A percentile compares a stretch with the other conserved stretches of the same genome.
phyloP scores from a whole-genome alignment of 2,113 vertebrate species.

The Crotalus tigris region DNA sequence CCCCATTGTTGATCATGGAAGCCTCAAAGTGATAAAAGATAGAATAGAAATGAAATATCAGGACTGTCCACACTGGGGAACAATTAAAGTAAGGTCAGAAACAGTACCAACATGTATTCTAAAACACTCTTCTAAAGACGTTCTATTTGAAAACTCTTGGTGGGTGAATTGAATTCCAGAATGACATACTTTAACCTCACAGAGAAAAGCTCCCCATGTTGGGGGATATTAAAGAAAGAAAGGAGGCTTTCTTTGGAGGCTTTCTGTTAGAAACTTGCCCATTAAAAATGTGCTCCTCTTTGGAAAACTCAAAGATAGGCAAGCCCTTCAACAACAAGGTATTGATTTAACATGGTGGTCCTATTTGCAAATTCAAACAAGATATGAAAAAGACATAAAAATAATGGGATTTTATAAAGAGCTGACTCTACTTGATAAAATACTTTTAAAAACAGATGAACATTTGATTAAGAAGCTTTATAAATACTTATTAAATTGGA shows the following conservation, averaged over 20 bases:
- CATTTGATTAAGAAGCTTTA: too few relatives aligned
- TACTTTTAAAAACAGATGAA: too few relatives aligned
- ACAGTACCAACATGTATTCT: not conserved
- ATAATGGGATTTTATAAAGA: too few relatives aligned
- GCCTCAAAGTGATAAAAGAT: not conserved
- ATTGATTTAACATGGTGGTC: too few relatives aligned
- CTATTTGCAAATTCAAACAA: too few relatives aligned
- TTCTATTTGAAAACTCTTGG: not conserved
- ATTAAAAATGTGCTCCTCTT: not conserved
- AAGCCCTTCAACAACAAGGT: too few relatives aligned
- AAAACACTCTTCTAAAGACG: not conserved
- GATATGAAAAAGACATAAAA: too few relatives aligned
- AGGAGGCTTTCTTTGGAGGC: not conserved
- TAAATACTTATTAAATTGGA: too few relatives aligned
- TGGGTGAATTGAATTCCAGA: not conserved
- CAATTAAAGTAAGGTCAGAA: not conserved
- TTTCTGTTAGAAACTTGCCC: not conserved
- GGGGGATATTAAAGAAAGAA: not conserved
- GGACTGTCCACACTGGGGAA: not conserved
- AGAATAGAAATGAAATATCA: not conserved
- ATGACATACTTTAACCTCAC: not conserved
- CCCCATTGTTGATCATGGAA: not conserved
- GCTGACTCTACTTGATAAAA: too few relatives aligned
- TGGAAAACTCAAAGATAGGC: too few relatives aligned
- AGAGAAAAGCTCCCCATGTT: not conserved